These are phyloP conservation scores for Microctenopoma lineatum DNA, from an alignment of 2,797 vertebrate genomes.

Conservation along the genomic window DNA sequence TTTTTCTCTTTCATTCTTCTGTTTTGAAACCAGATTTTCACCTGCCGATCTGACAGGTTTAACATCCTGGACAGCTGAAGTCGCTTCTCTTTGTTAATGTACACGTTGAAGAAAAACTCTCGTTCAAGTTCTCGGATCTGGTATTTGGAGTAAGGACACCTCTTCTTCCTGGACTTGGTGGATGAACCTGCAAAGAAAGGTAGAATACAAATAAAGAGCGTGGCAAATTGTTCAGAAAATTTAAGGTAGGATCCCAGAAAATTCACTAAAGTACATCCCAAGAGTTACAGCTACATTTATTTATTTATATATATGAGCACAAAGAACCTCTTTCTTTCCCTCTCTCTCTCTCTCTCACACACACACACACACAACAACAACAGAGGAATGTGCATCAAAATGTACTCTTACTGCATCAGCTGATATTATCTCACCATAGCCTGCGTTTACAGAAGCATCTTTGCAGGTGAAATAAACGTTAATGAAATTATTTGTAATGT, in stretches of 20 bases:
- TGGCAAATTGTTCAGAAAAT: neutral
- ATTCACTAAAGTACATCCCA: neutral
- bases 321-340: slow-evolving; percentile 10
- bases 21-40: slow-evolving; percentile 99
- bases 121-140: slow-evolving; percentile 99
- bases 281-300: slow-evolving; percentile 6
- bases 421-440: no score
- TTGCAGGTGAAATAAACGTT: slow-evolving; percentile 1
- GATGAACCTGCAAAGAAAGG: slow-evolving; percentile 82
- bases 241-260: neutral
- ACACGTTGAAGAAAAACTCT: slow-evolving; percentile 99
- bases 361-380: slow-evolving; percentile 20
- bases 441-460: no score
- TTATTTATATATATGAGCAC: slow-evolving; percentile 17
- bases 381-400: slow-evolving; percentile 27
- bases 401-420: neutral
- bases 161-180: slow-evolving; percentile 95
- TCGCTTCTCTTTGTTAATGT: slow-evolving; percentile 99
- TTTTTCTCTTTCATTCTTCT: slow-evolving; percentile 99
- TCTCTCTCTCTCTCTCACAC: slow-evolving; percentile 23
- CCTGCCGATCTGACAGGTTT: slow-evolving; percentile 97
- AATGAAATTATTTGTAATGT: neutral
- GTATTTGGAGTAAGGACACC: slow-evolving; percentile 97
- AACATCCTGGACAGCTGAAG: slow-evolving; percentile 97
- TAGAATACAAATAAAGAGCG: no score